phyloP scores from a whole-genome alignment of 2,113 vertebrate genomes.

The Proteles cristata region DNA sequence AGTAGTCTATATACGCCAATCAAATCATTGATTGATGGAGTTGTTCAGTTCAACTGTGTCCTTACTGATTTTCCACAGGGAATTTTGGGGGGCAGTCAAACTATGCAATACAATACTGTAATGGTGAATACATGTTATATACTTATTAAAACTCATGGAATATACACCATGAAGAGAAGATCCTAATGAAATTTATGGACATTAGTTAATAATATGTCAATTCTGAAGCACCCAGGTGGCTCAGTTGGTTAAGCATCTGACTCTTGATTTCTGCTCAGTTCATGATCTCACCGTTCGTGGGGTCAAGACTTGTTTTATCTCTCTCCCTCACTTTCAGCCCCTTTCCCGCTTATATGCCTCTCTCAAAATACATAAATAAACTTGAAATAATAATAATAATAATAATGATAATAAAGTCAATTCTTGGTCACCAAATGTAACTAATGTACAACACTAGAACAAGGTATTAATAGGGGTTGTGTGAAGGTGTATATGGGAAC shows the following conservation, averaged over 20 bases:
- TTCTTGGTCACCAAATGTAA: neutral
- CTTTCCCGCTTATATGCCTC: too few species aligned
- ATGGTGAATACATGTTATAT: neutral
- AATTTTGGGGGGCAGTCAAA: neutral
- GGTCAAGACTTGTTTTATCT: too few species aligned
- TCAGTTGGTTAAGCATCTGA: too few species aligned
- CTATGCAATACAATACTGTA: neutral
- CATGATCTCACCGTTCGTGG: too few species aligned
- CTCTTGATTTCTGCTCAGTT: too few species aligned
- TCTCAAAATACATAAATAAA: too few species aligned
- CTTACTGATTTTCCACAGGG: neutral
- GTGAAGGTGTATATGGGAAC: neutral
- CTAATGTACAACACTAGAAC: neutral
- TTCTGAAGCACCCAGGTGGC: neutral
- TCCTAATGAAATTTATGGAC: neutral
- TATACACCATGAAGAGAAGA: neutral
- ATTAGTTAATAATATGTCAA: neutral
- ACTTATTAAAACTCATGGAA: neutral
- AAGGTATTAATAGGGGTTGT: neutral
- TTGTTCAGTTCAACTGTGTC: neutral
- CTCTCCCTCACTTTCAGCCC: too few species aligned
- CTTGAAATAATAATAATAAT: too few species aligned
- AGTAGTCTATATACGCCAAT: neutral
- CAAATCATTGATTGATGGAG: neutral
- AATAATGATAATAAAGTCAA: too few species aligned